Evolutionary conservation across 1,140 invertebrate genomes (phyloP), one percentile per base, ranked within the genome.

Genomic region (Belonocnema kinseyi): DNA sequence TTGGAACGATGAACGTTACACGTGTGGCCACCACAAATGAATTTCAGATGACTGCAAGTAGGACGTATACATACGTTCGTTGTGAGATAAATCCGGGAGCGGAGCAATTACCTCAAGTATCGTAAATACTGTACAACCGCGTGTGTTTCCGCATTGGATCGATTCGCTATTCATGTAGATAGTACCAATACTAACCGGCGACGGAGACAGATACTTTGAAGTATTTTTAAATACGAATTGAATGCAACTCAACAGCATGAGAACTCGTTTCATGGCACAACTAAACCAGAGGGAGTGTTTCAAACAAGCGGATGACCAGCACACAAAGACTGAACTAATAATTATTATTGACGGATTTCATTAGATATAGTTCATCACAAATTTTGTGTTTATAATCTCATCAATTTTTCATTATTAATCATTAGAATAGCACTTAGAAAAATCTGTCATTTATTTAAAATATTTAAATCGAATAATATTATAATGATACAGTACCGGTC

Each of bases 211-310:
- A 6, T 54, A 54, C 5, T 17, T 17, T 54, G 14, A 54, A 54
- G 14, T 54, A 17, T 54, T 17, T 54, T 54, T 17, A 54, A 54
- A n/a, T 19, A 5, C 53, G 16, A 46, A 46, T 17, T 54, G n/a
- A 54, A n/a, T 54, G 53, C 53, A n/a, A 54, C 5, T 17, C n/a
- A 54, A 54, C 73, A 79, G 77, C 56, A 58, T 53, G 73, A 73
- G 51, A 70, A 79, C 58, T 75, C 40, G 70, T 79, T 80, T 76
- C 50, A 53, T 70, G 10, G 7, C 7, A 46, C 40, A 46, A 46
- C 7, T 46, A 46, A 46, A 46, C 7, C 10, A 46, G 40, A 46
- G 40, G 40, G 40, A 46, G 40, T 46, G 40, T 46, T 46, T 11
- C 40, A 11, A 46, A 10, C 10, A 10, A 46, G 40, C 40, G 7